Conservation (phyloP, 2,113 vertebrate genomes). For the Chaenocephalus aceratus region DNA sequence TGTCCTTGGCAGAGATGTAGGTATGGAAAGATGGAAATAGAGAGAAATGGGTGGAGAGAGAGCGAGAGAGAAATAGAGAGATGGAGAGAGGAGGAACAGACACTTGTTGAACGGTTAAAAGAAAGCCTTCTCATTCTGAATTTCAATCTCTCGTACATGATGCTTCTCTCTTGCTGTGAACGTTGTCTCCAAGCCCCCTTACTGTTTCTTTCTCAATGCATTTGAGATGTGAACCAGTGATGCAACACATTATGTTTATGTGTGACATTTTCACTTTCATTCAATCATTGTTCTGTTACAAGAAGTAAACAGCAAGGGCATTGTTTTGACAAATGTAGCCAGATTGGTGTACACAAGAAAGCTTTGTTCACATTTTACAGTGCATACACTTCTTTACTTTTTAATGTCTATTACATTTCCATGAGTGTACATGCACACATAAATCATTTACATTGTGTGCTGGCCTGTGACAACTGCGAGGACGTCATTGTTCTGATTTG, state of each 20-base stretch:
- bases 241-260: slow-evolving; percentile 12
- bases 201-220: slow-evolving; percentile 25
- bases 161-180: slow-evolving; percentile 22
- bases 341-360: not conserved
- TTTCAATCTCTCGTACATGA: slow-evolving; percentile 52
- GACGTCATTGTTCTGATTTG: slow-evolving; percentile 8
- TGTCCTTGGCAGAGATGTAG: slow-evolving; percentile 80
- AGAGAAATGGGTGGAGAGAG: not conserved
- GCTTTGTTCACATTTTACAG: slow-evolving; percentile 13
- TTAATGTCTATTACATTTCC: slow-evolving; percentile 1
- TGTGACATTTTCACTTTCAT: slow-evolving; percentile 55
- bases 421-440: not conserved
- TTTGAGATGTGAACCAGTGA: slow-evolving; percentile 37
- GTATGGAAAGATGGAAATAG: slow-evolving; percentile 44
- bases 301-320: slow-evolving; percentile 9
- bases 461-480: not conserved
- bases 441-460: not conserved
- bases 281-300: slow-evolving; percentile 41
- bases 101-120: slow-evolving; percentile 78
- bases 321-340: not conserved
- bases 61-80: slow-evolving; percentile 4
- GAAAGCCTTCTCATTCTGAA: slow-evolving; percentile 64
- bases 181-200: slow-evolving; percentile 21
- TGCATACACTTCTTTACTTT: not conserved
- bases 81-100: slow-evolving; percentile 31